These are phyloP conservation scores for Lycophotia porphyrea DNA, from an alignment of 2,888 invertebrate species.

Conservation along the genomic window DNA sequence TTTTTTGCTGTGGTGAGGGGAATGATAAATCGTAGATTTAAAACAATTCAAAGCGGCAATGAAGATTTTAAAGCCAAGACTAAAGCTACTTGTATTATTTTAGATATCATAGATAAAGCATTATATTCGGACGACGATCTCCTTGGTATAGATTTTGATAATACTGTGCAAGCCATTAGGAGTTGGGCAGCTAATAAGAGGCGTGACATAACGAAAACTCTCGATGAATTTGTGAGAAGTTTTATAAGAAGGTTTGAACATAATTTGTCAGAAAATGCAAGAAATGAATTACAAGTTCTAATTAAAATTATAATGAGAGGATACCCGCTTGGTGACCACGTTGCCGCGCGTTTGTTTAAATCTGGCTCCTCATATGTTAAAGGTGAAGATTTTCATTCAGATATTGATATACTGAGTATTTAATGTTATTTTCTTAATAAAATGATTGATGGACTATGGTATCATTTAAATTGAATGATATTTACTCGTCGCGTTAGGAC, in stretches of 20 bases:
- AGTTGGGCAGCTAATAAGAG: conserved; percentile 57
- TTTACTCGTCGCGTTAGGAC: background rate
- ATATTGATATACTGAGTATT: background rate
- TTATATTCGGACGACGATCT: conserved; percentile 64
- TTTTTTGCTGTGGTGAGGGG: conserved; percentile 55
- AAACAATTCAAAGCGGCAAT: conserved; percentile 51
- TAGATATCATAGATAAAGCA: conserved; percentile 75
- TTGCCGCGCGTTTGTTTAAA: conserved; percentile 64
- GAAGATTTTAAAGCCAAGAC: conserved; percentile 53
- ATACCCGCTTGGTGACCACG: conserved; percentile 39
- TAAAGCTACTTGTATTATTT: conserved; percentile 70
- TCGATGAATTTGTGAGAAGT: conserved; percentile 54
- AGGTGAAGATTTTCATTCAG: conserved; percentile 36
- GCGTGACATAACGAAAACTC: conserved; percentile 50
- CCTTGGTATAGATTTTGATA: conserved; percentile 64
- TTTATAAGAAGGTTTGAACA: conserved; percentile 57
- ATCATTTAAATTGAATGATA: background rate
- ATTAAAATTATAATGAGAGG: conserved; percentile 68
- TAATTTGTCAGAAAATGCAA: conserved; percentile 62
- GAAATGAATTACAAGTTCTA: conserved; percentile 70
- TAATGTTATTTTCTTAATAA: background rate
- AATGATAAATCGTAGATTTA: conserved; percentile 67
- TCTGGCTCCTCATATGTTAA: conserved; percentile 70
- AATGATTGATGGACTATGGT: background rate
- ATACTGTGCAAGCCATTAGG: conserved; percentile 56